phyloP scores from a whole-genome alignment of 2,888 invertebrate species.

The Gymnocheta viridis region DNA sequence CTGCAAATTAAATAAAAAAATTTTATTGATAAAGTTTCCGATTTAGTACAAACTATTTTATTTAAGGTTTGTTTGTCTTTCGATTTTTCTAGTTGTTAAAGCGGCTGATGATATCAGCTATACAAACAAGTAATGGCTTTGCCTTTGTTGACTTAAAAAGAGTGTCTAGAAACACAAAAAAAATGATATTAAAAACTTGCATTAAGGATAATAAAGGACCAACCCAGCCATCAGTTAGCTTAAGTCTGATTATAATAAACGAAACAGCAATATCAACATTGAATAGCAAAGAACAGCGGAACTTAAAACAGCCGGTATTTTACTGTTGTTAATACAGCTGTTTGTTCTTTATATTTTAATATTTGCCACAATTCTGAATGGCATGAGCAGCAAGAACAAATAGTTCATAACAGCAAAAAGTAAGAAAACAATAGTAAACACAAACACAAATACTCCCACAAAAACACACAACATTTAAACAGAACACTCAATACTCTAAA shows the following conservation, averaged over 20 bases:
- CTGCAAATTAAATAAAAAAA: neutral
- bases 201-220: slow-evolving; percentile 17
- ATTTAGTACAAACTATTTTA: slow-evolving; percentile 26
- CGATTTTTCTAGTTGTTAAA: slow-evolving; percentile 4
- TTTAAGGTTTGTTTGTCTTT: slow-evolving; percentile 19
- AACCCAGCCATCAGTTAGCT: slow-evolving; percentile 18
- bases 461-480: neutral
- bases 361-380: neutral
- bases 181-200: neutral
- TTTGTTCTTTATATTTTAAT: neutral
- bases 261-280: slow-evolving; percentile 1
- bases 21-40: slow-evolving; percentile 25
- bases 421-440: slow-evolving; percentile 9
- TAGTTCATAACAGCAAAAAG: neutral
- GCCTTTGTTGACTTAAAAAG: slow-evolving; percentile 52
- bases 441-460: neutral
- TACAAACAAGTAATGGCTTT: slow-evolving; percentile 42
- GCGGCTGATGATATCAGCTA: slow-evolving; percentile 19
- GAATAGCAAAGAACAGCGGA: neutral
- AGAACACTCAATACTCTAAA: neutral
- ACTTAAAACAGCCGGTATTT: slow-evolving; percentile 46
- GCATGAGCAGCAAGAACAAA: neutral
- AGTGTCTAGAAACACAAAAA: slow-evolving; percentile 25
- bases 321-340: neutral
- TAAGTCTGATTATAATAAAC: slow-evolving; percentile 19